Conservation (phyloP, 2,888 invertebrate species). For the Gerris lacustris region DNA sequence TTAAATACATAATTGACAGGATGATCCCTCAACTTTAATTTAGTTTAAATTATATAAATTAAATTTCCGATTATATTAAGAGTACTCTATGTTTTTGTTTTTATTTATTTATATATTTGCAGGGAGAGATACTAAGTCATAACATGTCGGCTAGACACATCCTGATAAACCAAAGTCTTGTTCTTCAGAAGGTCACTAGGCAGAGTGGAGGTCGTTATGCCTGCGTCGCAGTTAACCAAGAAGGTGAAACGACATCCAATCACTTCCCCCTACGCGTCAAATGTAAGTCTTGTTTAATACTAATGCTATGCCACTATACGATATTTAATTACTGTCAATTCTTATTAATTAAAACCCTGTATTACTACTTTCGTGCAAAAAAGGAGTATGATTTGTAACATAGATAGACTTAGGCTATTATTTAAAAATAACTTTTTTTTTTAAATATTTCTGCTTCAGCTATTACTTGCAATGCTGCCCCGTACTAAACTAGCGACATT, state of each 20-base stretch:
- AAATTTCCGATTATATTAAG: too few relatives aligned
- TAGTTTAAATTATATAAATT: too few relatives aligned
- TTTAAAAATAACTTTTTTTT: too few relatives aligned
- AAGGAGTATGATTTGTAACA: too few relatives aligned
- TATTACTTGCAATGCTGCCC: too few relatives aligned
- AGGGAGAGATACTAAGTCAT: slow-evolving; percentile 69
- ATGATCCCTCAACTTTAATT: too few relatives aligned
- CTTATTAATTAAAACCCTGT: neutral
- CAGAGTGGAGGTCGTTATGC: slow-evolving; percentile 76
- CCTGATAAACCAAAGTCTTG: slow-evolving; percentile 82
- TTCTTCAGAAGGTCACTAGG: slow-evolving; percentile 76
- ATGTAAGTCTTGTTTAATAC: slow-evolving; percentile 52
- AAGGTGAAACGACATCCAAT: slow-evolving; percentile 79
- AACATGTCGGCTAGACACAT: slow-evolving; percentile 78
- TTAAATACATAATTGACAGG: too few relatives aligned
- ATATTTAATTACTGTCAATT: slow-evolving; percentile 7
- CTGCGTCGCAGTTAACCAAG: slow-evolving; percentile 75
- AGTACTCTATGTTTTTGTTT: neutral
- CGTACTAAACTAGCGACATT: too few relatives aligned
- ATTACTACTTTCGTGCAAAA: too few relatives aligned
- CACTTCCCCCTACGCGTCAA: slow-evolving; percentile 72
- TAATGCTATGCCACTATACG: neutral
- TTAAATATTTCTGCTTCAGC: too few relatives aligned
- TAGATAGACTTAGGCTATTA: too few relatives aligned
- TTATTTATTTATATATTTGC: slow-evolving; percentile 38